Conservation (phyloP, 2,797 vertebrate species). For the Paramormyrops hopkinsi region DNA sequence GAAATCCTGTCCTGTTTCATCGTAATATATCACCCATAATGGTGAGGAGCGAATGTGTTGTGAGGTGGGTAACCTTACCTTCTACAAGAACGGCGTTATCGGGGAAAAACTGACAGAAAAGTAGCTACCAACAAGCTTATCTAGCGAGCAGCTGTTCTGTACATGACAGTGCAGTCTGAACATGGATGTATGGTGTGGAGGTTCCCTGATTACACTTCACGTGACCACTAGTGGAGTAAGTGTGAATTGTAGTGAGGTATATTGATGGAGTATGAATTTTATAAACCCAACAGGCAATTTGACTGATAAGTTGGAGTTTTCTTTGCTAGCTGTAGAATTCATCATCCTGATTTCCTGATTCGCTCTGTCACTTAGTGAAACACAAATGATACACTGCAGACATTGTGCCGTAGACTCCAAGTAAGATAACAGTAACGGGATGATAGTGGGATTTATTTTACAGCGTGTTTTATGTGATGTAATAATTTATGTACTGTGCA, state of each 20-base stretch:
- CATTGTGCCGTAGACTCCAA: neutral
- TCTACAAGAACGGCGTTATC: conserved; percentile 13
- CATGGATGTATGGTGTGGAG: neutral
- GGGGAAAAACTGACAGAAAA: neutral
- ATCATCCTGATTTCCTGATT: neutral
- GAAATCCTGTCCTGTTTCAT: neutral
- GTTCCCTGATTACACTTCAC: neutral
- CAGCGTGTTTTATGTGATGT: neutral
- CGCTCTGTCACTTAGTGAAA: neutral
- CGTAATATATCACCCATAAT: neutral
- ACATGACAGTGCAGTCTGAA: neutral
- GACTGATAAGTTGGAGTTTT: neutral
- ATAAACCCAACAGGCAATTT: neutral
- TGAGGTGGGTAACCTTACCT: neutral
- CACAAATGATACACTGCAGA: neutral
- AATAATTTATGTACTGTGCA: neutral
- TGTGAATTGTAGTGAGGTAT: neutral
- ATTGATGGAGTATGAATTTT: neutral
- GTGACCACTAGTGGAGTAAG: neutral
- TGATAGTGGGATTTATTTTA: neutral
- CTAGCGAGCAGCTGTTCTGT: neutral
- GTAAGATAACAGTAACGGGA: neutral
- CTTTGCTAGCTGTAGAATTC: neutral
- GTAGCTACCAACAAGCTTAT: neutral
- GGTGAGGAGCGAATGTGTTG: neutral